Base-by-base conservation (phyloP, 2,888 invertebrate genomes). In the Gryllus longicercus region DNA sequence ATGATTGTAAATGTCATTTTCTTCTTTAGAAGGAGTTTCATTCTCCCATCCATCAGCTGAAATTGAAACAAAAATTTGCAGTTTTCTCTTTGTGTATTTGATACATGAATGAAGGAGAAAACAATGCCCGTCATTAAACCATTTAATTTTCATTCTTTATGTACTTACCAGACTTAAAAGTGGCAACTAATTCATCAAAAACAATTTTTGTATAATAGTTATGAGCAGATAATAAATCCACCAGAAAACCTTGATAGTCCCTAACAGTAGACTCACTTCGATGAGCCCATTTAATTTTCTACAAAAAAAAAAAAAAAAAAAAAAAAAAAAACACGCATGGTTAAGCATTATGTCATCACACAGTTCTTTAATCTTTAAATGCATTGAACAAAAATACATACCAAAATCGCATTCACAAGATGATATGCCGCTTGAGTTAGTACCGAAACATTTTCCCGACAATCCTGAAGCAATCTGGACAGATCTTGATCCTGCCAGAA, bases 181-280 rank as follows among this genome's bases (percentile, higher is more conserved):
- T 87, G 51, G 86, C 84, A n/a, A 94, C 88, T 79, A 94, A 86
- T 84, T 90, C 91, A 78, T 89, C 88, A 76, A 94, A 88, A 14
- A 91, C 91, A 83, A 89, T 88, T 83, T 90, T 90, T 8, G 91
- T 89, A 85, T 93, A 92, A 85, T 90, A 90, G 83, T 90, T 91
- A 83, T 94, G 93, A 2, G 92, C 92, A 76, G 92, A 91, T 80
- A 94, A 88, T 78, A 94, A 87, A 86, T 93, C 92, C 63, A 92
- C 87, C 51, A 93, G 85, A 84, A 94, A 92, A 76, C 90, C 89
- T 84, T 91, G 90, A 85, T 91, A 94, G 51, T 89, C 89, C 51
- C 87, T 84, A 0, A 91, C 87, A n/a, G 90, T 87, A 77, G 88
- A 87, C 25, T 86, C 81, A 51, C 87, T 87, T 79, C 90, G 86